phyloP scores from a whole-genome alignment of 2,888 invertebrate species.

The Odiellus spinosus region DNA sequence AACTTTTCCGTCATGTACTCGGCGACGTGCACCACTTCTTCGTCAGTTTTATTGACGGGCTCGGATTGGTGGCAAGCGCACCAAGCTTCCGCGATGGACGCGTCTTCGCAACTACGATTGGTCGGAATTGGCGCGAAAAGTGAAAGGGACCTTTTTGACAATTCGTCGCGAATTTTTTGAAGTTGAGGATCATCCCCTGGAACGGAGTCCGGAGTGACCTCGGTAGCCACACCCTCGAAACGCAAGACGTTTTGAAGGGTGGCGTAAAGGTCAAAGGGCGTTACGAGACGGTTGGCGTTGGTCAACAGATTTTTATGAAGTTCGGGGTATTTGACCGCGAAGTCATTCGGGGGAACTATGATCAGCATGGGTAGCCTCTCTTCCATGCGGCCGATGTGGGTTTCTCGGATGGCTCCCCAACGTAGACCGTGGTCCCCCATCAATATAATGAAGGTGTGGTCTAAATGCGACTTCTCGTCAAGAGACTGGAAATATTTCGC shows the following conservation, averaged over 20 bases:
- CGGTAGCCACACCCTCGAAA: slow-evolving; percentile 4
- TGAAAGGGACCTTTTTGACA: slow-evolving; percentile 18
- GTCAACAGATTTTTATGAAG: slow-evolving; percentile 46
- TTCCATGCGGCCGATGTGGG: slow-evolving; percentile 29
- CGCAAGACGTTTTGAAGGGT: slow-evolving; percentile 26
- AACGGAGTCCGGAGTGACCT: slow-evolving; percentile 5
- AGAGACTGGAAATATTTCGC: slow-evolving; percentile 40
- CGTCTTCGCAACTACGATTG: slow-evolving; percentile 28
- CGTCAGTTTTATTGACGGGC: neutral
- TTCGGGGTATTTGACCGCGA: slow-evolving; percentile 42
- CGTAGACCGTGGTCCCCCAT: slow-evolving; percentile 31
- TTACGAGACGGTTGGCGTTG: slow-evolving; percentile 37
- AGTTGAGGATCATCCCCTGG: neutral
- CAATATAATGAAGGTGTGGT: slow-evolving; percentile 16
- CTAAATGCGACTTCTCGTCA: slow-evolving; percentile 32
- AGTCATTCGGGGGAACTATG: slow-evolving; percentile 50
- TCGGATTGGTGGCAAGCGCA: slow-evolving; percentile 24
- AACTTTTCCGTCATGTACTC: slow-evolving; percentile 5
- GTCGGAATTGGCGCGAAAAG: slow-evolving; percentile 26
- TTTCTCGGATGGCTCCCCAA: slow-evolving; percentile 27
- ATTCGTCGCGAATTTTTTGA: slow-evolving; percentile 4
- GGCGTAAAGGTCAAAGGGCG: slow-evolving; percentile 31
- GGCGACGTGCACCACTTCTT: slow-evolving; percentile 7
- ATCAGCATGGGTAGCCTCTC: slow-evolving; percentile 29
- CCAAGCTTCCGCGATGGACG: slow-evolving; percentile 28